A percentile compares a stretch with the other conserved stretches of the same genome.
Conservation (phyloP, 1,140 invertebrate species). For the Nasonia vitripennis region DNA sequence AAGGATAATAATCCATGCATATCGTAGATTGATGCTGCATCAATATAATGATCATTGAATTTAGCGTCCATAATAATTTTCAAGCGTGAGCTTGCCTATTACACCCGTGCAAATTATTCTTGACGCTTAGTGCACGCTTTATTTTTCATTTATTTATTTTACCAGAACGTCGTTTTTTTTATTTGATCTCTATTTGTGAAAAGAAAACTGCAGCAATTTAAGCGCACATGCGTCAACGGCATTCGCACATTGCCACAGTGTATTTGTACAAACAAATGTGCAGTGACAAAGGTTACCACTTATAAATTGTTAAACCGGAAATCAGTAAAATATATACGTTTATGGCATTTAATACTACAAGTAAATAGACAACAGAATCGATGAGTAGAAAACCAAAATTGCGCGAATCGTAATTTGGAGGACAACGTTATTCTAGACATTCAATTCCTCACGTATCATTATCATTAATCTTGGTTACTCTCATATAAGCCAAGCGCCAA, state of each 20-base stretch:
- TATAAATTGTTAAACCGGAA: not conserved
- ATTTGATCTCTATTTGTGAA: too few species aligned
- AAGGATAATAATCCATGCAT: too few species aligned
- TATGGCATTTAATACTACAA: conserved; percentile 21
- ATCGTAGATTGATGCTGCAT: too few species aligned
- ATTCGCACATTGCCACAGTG: not conserved
- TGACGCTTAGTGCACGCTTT: not conserved
- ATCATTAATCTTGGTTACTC: conserved; percentile 9
- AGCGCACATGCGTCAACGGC: not conserved
- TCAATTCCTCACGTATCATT: not conserved
- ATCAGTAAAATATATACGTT: not conserved
- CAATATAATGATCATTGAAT: too few species aligned
- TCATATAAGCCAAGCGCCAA: not conserved
- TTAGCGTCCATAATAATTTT: not conserved
- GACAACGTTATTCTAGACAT: not conserved
- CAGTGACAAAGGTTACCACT: too few species aligned
- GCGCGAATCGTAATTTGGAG: not conserved
- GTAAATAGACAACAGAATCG: not conserved
- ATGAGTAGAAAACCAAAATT: not conserved
- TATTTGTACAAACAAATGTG: too few species aligned
- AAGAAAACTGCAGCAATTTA: too few species aligned
- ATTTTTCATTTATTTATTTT: not conserved
- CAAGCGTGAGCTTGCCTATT: too few species aligned
- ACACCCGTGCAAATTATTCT: too few species aligned
- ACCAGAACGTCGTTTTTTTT: too few species aligned